Base-by-base conservation (phyloP, 2,113 vertebrate species). In the Coryphaenoides rupestris region DNA sequence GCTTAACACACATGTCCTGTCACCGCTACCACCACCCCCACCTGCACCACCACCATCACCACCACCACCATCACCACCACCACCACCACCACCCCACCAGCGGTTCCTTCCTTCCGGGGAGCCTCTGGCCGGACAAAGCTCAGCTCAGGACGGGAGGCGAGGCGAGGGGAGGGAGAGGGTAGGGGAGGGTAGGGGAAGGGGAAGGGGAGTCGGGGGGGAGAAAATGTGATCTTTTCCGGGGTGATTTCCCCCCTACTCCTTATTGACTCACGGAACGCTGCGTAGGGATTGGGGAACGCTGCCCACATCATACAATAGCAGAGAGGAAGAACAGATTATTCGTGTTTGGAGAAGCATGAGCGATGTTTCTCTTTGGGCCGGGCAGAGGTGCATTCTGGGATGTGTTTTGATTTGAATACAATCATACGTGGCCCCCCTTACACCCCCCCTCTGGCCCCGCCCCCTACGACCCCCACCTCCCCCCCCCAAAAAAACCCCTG, bases 401-500 rank as follows among this genome's bases (percentile, higher is more conserved):
- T 82, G 74, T 90, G 91, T 92, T 92, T 91, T 87, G 85, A 91
- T 91, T 92, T 91, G 89, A 92, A 91, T 88, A 89, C 84, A 91
- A 91, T 88, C 88, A 89, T 82, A 90, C 83, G 79, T 90, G 62
- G 81, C 64, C 53, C 74, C 47, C 50, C 33, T 2, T 40, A 6
- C 9, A 2, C 33, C 33, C 9, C 33, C 9, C 33, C 9, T 10
- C n/a, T n/a, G n/a, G n/a, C 33, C 33, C 33, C 33, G 63, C 68
- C 79, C 73, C 77, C 75, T 67, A 69, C n/a, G n/a, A n/a, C 74
- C 63, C 78, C 76, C 33, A 74, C 78, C 76, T 57, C 55, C 65
- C 62, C 77, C 78, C 78, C 85, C 84, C 57, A 87, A 84, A 88
- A 89, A 84, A 84, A 87, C 87, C 82, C 76, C 80, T 74, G 85